Evolutionary conservation across 2,797 vertebrate genomes (phyloP).

Genomic region (Ambastaia sidthimunki): DNA sequence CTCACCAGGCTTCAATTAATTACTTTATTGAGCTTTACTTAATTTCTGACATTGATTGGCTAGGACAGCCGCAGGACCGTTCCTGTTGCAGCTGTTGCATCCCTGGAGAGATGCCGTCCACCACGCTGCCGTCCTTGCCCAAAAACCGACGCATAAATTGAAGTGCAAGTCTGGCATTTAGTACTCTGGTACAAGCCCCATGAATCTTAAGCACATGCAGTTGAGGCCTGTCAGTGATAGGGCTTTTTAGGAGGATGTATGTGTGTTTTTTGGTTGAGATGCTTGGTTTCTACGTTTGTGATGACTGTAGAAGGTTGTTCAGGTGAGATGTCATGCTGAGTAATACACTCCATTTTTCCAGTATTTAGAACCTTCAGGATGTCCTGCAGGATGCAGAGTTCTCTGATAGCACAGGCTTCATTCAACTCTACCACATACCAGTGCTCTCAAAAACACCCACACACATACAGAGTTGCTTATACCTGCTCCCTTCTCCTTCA

Average conservation of each 20-base stretch:
- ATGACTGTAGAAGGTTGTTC: background rate
- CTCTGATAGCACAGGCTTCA: background rate
- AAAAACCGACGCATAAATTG: background rate
- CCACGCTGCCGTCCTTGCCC: conserved; percentile 3
- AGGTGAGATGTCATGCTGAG: conserved; percentile 43
- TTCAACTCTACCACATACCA: background rate
- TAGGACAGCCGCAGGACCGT: conserved; percentile 37
- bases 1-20: conserved; percentile 56
- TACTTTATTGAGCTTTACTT: conserved; percentile 58
- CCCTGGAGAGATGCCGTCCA: conserved; percentile 16
- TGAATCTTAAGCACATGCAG: too few relatives aligned
- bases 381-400: conserved; percentile 28
- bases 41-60: conserved; percentile 56
- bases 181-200: background rate
- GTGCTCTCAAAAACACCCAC: conserved; percentile 17
- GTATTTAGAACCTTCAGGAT: conserved; percentile 39
- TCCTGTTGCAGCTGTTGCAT: conserved; percentile 25
- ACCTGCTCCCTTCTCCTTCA: conserved; percentile 39
- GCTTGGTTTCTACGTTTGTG: background rate
- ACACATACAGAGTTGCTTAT: conserved; percentile 41
- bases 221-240: background rate
- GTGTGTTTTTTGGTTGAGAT: background rate
- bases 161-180: conserved; percentile 1
- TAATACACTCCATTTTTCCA: conserved; percentile 44
- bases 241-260: background rate